These are phyloP conservation scores for Conistra vaccinii DNA, from an alignment of 2,888 invertebrate genomes.

Conservation along the genomic window DNA sequence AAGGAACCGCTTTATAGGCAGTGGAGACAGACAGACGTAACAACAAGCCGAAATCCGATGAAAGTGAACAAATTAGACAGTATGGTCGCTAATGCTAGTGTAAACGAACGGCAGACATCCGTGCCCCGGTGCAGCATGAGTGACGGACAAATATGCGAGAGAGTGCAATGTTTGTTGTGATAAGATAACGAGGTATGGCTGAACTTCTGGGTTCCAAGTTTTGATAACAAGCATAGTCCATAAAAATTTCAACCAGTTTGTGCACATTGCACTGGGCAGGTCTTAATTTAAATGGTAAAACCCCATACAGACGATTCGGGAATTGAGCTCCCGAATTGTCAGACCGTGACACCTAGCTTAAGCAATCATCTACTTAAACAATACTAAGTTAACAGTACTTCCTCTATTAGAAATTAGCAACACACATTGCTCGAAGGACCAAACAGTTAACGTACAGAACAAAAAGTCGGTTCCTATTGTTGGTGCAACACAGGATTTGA, in stretches of 20 bases:
- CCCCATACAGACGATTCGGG: not conserved
- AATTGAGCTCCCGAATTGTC: not conserved
- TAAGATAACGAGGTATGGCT: conserved; percentile 32
- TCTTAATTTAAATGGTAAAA: not conserved
- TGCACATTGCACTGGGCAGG: not conserved
- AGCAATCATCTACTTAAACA: no score
- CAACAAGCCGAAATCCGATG: not conserved
- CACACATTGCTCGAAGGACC: not conserved
- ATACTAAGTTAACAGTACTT: no score
- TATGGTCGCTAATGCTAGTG: conserved; percentile 18
- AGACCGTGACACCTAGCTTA: not conserved
- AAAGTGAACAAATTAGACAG: conserved; percentile 37
- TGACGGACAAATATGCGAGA: conserved; percentile 20
- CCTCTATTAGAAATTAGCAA: not conserved
- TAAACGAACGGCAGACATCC: conserved; percentile 17
- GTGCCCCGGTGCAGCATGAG: conserved; percentile 6
- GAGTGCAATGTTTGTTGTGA: conserved; percentile 26
- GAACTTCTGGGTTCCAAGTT: not conserved
- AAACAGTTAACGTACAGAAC: not conserved
- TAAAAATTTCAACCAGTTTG: not conserved
- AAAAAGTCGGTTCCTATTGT: not conserved
- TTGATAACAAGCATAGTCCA: not conserved
- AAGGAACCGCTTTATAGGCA: not conserved
- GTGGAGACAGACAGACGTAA: not conserved
- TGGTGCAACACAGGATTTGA: not conserved